phyloP scores from a whole-genome alignment of 2,113 vertebrate species.

The Colius striatus region DNA sequence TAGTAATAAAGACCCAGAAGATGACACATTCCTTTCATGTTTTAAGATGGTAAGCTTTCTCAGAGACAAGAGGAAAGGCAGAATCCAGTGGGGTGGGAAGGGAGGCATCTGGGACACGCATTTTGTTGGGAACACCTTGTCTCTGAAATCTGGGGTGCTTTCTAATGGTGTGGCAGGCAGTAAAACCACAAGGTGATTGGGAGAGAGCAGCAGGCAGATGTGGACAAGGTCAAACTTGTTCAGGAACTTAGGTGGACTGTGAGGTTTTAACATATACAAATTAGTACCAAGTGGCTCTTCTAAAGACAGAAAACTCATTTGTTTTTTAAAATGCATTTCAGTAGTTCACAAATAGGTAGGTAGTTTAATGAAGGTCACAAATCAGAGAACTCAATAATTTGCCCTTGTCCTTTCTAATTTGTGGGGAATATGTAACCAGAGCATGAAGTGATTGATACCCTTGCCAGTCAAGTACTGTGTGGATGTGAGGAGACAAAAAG shows the following conservation, averaged over 20 bases:
- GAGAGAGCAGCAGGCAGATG: not conserved
- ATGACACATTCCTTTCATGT: not conserved
- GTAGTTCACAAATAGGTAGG: not conserved
- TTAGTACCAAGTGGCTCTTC: not conserved
- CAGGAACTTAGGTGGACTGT: not conserved
- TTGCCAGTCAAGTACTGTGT: not conserved
- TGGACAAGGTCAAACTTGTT: not conserved
- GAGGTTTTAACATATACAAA: not conserved
- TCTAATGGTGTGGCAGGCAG: not conserved
- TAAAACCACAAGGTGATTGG: not conserved
- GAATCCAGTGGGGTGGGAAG: not conserved
- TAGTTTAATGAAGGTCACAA: not conserved
- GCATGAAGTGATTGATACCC: not conserved
- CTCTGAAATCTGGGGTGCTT: not conserved
- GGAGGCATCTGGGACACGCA: not conserved
- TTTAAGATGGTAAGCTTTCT: not conserved
- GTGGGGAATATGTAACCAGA: not conserved
- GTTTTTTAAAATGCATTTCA: not conserved
- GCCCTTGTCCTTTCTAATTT: not conserved
- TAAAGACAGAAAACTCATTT: not conserved
- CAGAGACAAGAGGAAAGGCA: not conserved
- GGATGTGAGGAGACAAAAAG: conserved; percentile 6
- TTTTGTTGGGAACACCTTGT: not conserved
- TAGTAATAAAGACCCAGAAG: not conserved
- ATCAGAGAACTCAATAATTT: not conserved